Evolutionary conservation across 2,113 vertebrate species (phyloP), one percentile per base, ranked within the genome.

Genomic region (Cheilinus undulatus): DNA sequence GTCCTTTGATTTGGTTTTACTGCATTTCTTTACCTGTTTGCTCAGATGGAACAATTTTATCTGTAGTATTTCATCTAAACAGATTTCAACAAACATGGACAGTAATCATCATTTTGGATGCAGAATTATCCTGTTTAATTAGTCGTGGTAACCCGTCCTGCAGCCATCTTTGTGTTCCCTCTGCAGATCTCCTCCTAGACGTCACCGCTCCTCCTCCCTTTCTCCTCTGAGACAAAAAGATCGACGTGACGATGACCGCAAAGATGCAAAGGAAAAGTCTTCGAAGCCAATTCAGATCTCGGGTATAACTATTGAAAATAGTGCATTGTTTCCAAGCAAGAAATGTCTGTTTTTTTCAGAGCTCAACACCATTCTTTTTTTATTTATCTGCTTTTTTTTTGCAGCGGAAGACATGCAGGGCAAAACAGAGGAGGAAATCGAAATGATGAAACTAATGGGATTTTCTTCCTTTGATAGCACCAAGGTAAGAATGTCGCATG

Each of bases 391-490:
- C n/a, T 23, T n/a, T 13, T 28, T 38, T 26, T 75, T 50, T n/a
- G 23, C 85, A 99, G 98, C 93, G 76, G 97, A 98, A 36, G 98
- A 99, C 80, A 88, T 99, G 90, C 89, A 98, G 77, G 97, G 96
- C 22, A 99, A 99, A 90, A 98, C 97, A 0, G 96, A 99, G 26
- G 98, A 99, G 76, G 98, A 99, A 81, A 99, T 99, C 0, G 98
- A 99, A 92, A 98, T 99, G 98, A 97, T 99, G 96, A 99, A 98
- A 71, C 73, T 88, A 68, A 99, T 99, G 98, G 98, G 97, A 5
- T 99, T 99, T 64, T 88, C 85, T 36, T 87, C 93, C 2, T 99
- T 99, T 30, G 93, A 97, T 63, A 94, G 92, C 1, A 95, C 95
- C 0, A 99, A 99, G 92, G 97, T 97, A 83, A 95, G 3, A 7